A percentile compares a stretch with the other conserved stretches of the same genome.
These are phyloP conservation scores for Tiliqua scincoides DNA, from an alignment of 2,113 vertebrate genomes.

Conservation along the genomic window DNA sequence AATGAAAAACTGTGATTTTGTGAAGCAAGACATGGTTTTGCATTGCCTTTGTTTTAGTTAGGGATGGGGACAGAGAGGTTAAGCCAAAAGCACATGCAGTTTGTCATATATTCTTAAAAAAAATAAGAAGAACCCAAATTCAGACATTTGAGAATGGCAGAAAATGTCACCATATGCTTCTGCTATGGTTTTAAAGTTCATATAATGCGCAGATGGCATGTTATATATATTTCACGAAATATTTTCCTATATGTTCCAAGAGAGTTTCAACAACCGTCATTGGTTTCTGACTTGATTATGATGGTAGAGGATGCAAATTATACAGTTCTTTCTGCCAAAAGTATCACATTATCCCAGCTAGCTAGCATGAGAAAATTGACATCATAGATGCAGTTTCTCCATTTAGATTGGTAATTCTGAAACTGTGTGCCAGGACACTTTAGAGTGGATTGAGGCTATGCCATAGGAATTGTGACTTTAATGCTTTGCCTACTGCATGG, in stretches of 20 bases:
- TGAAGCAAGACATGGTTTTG: no score
- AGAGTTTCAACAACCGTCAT: neutral
- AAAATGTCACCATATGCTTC: neutral
- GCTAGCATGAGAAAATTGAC: neutral
- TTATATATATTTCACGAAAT: neutral
- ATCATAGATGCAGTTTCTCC: neutral
- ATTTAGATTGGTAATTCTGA: neutral
- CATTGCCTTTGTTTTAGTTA: neutral
- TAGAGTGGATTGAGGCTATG: neutral
- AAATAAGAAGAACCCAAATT: neutral
- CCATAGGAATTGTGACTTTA: no score
- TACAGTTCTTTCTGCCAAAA: no score
- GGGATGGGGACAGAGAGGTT: neutral
- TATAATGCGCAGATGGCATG: neutral
- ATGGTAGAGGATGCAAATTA: neutral
- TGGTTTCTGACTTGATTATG: neutral
- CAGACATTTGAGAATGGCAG: neutral
- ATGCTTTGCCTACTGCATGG: no score
- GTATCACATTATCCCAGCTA: no score
- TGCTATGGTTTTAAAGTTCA: neutral
- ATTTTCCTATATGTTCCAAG: neutral
- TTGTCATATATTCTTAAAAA: fast-evolving
- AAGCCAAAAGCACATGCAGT: neutral
- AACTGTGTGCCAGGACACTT: neutral
- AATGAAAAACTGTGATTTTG: no score